A percentile compares a stretch with the other conserved stretches of the same genome.
Evolutionary conservation across 2,113 vertebrate genomes (phyloP).

Genomic region (Hippocampus comes): DNA sequence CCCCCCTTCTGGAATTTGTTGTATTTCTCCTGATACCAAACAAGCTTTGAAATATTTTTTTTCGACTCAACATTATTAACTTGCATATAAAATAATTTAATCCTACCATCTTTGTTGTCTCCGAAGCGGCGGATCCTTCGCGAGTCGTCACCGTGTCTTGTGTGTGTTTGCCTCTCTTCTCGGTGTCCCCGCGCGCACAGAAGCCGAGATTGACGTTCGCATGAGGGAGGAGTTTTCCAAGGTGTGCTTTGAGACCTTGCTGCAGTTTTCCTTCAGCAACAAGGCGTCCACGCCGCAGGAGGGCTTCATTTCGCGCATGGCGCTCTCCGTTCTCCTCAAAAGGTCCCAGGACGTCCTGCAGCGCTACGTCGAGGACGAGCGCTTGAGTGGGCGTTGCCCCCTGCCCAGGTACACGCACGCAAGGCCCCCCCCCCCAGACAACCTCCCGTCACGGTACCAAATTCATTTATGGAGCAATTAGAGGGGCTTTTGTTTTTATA

Average conservation of each 20-base stretch:
- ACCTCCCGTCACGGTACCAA: neutral
- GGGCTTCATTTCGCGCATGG: constrained; percentile 98
- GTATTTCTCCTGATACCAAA: no score
- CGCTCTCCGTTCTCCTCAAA: constrained; percentile 92
- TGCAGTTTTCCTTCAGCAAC: constrained; percentile 99
- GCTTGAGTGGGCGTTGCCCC: constrained; percentile 93
- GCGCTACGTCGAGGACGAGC: constrained; percentile 93
- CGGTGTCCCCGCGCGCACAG: constrained; percentile 62
- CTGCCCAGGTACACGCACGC: constrained; percentile 81
- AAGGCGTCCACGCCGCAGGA: constrained; percentile 95
- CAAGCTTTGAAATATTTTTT: no score
- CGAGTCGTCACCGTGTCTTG: no score
- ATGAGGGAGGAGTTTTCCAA: constrained; percentile 98
- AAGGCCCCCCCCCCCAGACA: neutral
- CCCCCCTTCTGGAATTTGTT: no score
- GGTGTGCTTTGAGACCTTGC: constrained; percentile 96
- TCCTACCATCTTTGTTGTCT: no score
- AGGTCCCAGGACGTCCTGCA: constrained; percentile 91
- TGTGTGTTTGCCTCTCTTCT: no score
- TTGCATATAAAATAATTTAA: no score
- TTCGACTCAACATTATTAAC: no score
- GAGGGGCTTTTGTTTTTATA: no score
- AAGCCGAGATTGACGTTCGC: constrained; percentile 95
- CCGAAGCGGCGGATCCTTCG: no score
- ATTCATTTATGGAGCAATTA: no score